Conservation (phyloP, 2,797 vertebrate species). For the Myotis findleyi region DNA sequence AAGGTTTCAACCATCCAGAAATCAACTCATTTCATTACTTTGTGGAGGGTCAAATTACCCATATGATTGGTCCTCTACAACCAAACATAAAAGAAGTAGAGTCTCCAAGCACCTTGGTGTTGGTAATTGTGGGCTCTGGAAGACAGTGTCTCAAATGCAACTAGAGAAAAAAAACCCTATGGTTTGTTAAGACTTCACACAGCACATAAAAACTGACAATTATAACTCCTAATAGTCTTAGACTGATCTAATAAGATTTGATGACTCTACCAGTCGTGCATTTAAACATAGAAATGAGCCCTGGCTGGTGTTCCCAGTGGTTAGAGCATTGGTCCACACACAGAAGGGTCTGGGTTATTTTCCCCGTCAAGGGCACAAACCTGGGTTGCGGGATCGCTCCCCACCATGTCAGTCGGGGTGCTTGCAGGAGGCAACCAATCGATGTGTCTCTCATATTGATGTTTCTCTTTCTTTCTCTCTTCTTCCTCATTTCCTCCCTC, state of each 20-base stretch:
- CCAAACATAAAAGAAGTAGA: not conserved
- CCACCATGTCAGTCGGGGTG: too few relatives aligned
- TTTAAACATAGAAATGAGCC: not conserved
- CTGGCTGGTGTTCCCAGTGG: too few relatives aligned
- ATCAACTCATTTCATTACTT: conserved; percentile 68
- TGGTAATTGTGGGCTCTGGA: conserved; percentile 19
- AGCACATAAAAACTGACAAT: conserved; percentile 57
- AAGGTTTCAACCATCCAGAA: conserved; percentile 65
- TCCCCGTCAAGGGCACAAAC: too few relatives aligned
- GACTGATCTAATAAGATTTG: conserved; percentile 71
- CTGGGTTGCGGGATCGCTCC: too few relatives aligned
- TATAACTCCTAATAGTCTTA: conserved; percentile 52
- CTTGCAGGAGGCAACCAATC: too few relatives aligned
- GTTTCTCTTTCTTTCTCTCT: too few relatives aligned
- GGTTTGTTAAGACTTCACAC: conserved; percentile 54
- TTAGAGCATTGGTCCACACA: too few relatives aligned
- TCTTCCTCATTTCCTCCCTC: too few relatives aligned
- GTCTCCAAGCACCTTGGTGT: conserved; percentile 32
- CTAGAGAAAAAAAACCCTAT: conserved; percentile 38
- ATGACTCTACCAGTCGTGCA: conserved; percentile 20
- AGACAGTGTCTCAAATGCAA: conserved; percentile 51
- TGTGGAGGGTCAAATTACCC: conserved; percentile 52
- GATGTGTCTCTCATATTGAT: too few relatives aligned
- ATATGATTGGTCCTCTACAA: conserved; percentile 46
- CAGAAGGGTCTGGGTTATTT: too few relatives aligned